phyloP scores from a whole-genome alignment of 53 echinoderm and acorn worm species.

The Apostichopus leukothele region DNA sequence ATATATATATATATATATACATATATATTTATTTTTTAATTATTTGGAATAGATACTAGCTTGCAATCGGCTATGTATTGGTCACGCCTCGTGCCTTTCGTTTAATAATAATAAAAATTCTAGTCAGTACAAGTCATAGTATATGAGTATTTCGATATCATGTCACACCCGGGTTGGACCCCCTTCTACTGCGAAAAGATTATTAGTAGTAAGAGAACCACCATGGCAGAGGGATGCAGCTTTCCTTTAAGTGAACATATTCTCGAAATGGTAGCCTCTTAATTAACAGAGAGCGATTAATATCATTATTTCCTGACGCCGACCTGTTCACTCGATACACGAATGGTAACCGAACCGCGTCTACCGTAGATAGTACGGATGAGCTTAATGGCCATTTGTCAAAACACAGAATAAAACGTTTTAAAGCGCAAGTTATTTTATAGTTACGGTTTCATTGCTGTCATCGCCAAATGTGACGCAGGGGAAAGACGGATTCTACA shows the following conservation, averaged over 20 bases:
- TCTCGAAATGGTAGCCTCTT: constrained; percentile 4
- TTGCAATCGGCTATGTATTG: too few species aligned
- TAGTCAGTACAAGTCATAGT: background rate
- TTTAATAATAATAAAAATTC: background rate
- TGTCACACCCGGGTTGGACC: background rate
- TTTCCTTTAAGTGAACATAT: background rate
- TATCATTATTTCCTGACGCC: constrained; percentile 24
- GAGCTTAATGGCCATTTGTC: background rate
- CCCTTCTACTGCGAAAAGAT: background rate
- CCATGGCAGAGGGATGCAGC: background rate
- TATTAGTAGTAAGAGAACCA: background rate
- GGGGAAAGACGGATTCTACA: too few species aligned
- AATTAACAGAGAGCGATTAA: constrained; percentile 38
- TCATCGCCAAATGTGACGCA: too few species aligned
- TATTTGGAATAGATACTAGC: too few species aligned
- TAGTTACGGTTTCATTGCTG: too few species aligned
- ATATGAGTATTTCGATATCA: background rate
- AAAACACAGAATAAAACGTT: too few species aligned
- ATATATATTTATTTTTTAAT: too few species aligned
- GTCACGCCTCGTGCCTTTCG: too few species aligned
- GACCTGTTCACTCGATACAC: constrained; percentile 21
- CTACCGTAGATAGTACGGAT: constrained; percentile 2
- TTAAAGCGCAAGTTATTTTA: too few species aligned
- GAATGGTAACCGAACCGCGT: constrained; percentile 15
- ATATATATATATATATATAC: too few species aligned